These are phyloP conservation scores for Manis javanica DNA, from an alignment of 2,797 vertebrate genomes.

Conservation along the genomic window DNA sequence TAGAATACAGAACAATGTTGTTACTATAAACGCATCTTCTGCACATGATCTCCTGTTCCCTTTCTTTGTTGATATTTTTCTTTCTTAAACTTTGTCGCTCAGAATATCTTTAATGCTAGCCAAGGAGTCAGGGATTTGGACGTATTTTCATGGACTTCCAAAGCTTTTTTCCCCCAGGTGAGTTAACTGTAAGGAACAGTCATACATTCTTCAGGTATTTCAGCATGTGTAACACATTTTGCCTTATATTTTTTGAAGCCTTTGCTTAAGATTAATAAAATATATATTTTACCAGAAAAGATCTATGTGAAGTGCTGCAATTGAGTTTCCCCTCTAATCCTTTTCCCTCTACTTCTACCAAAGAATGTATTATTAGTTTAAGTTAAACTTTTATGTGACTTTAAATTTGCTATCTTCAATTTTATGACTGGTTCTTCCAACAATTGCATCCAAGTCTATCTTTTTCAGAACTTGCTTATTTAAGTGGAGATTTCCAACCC, in stretches of 20 bases:
- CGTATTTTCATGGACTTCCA: slow-evolving; percentile 97
- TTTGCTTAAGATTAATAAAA: slow-evolving; percentile 57
- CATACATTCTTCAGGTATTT: slow-evolving; percentile 85
- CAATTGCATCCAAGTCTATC: background rate
- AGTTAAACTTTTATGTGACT: background rate
- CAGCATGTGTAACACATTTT: slow-evolving; percentile 77
- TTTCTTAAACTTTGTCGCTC: slow-evolving; percentile 96
- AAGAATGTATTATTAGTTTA: background rate
- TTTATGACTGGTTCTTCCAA: slow-evolving; percentile 25
- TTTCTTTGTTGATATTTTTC: slow-evolving; percentile 93
- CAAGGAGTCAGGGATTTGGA: slow-evolving; percentile 98
- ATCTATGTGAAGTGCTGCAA: background rate
- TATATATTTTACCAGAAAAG: background rate
- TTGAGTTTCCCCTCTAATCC: background rate
- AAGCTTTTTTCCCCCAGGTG: slow-evolving; percentile 96
- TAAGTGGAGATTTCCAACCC: background rate
- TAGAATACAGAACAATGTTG: slow-evolving; percentile 74
- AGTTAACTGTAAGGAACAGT: slow-evolving; percentile 91
- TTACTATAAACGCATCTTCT: slow-evolving; percentile 83
- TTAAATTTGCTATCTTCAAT: slow-evolving; percentile 34
- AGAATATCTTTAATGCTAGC: slow-evolving; percentile 99
- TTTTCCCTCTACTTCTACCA: background rate
- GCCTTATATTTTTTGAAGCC: slow-evolving; percentile 69
- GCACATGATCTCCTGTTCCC: slow-evolving; percentile 83
- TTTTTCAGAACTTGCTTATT: slow-evolving; percentile 1